phyloP scores from a whole-genome alignment of 2,888 invertebrate species.

The Cosmopolites sordidus region DNA sequence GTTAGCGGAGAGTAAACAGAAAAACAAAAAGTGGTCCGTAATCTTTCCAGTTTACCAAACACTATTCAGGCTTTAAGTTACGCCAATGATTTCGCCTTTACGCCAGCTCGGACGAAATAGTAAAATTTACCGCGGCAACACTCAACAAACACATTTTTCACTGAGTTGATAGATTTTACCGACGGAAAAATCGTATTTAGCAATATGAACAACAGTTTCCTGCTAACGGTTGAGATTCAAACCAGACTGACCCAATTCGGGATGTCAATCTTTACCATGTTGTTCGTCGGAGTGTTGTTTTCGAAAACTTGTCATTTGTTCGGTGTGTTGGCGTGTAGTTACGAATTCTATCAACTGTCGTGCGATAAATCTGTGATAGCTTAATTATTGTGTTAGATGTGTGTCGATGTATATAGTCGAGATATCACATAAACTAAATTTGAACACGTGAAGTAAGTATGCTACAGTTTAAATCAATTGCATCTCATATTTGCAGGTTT shows the following conservation, averaged over 20 bases:
- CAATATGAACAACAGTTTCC: slow-evolving; percentile 7
- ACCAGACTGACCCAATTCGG: background rate
- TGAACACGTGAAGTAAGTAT: too few species aligned
- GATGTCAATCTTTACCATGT: background rate
- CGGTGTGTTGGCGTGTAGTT: too few species aligned
- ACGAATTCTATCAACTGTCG: too few species aligned
- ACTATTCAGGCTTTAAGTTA: background rate
- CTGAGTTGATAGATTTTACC: background rate
- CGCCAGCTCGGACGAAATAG: background rate
- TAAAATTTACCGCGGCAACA: background rate
- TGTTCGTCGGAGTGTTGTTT: background rate
- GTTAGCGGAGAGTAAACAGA: background rate
- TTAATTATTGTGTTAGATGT: too few species aligned
- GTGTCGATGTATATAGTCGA: too few species aligned
- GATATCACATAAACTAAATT: too few species aligned
- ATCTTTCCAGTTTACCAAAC: background rate
- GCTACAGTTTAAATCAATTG: too few species aligned
- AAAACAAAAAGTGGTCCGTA: background rate
- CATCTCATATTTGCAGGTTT: too few species aligned
- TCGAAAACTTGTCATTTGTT: too few species aligned
- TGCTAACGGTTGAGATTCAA: slow-evolving; percentile 12
- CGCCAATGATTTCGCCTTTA: background rate
- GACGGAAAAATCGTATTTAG: background rate
- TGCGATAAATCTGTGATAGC: too few species aligned
- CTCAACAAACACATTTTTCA: background rate